Evolutionary conservation across 2,888 invertebrate genomes (phyloP).

Genomic region (Charanyca ferruginea): DNA sequence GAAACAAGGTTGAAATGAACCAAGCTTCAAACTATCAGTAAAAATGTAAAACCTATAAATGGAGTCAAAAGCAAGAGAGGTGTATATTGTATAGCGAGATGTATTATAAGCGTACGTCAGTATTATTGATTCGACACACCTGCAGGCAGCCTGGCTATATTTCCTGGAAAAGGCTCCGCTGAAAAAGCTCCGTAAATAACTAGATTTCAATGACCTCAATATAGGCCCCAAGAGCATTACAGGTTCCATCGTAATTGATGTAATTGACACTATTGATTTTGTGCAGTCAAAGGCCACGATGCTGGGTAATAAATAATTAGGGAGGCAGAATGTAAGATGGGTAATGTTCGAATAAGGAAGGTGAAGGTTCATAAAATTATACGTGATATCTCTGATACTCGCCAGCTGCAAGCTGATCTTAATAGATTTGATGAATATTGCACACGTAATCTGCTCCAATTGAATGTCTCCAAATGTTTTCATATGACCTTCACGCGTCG

Average conservation of each 20-base stretch:
- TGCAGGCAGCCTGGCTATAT: not conserved
- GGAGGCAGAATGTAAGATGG: not conserved
- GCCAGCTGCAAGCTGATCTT: too few relatives aligned
- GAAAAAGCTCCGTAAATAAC: not conserved
- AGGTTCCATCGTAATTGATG: conserved; percentile 15
- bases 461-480: too few relatives aligned
- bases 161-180: conserved; percentile 34
- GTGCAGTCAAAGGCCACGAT: conserved; percentile 1
- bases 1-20: not conserved
- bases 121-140: conserved; percentile 12
- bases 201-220: conserved; percentile 16
- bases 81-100: not conserved
- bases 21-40: not conserved
- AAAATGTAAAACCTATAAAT: not conserved
- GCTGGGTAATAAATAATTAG: conserved; percentile 5
- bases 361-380: too few relatives aligned
- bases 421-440: too few relatives aligned
- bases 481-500: too few relatives aligned
- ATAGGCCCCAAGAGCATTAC: conserved; percentile 26
- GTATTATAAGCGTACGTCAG: not conserved
- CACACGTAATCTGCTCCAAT: too few relatives aligned
- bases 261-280: conserved; percentile 39
- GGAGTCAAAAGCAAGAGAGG: not conserved
- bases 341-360: not conserved
- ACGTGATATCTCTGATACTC: too few relatives aligned